Evolutionary conservation across 2,113 vertebrate genomes (phyloP).

Genomic region (Lepisosteus osseus): DNA sequence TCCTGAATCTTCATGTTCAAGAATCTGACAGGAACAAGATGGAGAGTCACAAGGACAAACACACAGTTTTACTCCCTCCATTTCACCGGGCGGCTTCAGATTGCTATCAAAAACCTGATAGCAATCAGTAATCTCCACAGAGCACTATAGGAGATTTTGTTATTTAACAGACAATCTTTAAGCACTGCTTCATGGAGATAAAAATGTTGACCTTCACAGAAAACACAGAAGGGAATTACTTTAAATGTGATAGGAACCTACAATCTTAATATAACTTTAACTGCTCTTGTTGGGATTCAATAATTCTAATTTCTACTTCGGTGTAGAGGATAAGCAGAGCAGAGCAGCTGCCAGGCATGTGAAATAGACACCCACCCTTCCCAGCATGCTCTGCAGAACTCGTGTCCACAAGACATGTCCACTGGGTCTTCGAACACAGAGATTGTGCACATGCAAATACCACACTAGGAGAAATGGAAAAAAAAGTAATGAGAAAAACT

Average conservation of each 20-base stretch:
- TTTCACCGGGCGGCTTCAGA: too few relatives aligned
- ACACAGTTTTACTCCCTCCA: neutral
- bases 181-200: neutral
- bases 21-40: constrained; percentile 70
- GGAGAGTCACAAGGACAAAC: neutral
- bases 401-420: constrained; percentile 93
- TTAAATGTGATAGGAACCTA: too few relatives aligned
- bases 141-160: too few relatives aligned
- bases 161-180: neutral
- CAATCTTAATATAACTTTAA: too few relatives aligned
- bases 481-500: constrained; percentile 14
- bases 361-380: constrained; percentile 80
- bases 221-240: neutral
- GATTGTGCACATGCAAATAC: constrained; percentile 94
- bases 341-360: too few relatives aligned
- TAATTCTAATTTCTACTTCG: too few relatives aligned
- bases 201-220: neutral
- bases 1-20: constrained; percentile 98
- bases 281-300: too few relatives aligned
- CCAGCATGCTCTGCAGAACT: constrained; percentile 96
- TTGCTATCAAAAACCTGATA: too few relatives aligned
- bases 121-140: too few relatives aligned
- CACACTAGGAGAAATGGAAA: constrained; percentile 71
- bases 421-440: constrained; percentile 93
- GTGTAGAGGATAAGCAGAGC: too few relatives aligned